Percentiles rank a stretch among this genome's conserved stretches.
Conservation (phyloP, 2,113 vertebrate genomes). For the Archocentrus centrarchus region DNA sequence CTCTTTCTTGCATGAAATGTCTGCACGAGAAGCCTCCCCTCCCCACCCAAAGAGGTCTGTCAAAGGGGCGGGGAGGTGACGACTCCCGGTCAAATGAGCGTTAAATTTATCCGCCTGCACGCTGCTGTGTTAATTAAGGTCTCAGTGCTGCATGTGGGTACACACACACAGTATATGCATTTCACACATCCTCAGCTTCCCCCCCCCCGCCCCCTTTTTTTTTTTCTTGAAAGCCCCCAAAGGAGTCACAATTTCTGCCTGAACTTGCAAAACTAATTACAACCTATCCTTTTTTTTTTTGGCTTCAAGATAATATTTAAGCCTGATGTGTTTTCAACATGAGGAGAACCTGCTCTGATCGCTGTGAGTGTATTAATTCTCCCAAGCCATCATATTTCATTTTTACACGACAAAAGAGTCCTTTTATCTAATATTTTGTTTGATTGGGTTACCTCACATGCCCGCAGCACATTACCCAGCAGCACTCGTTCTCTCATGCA, state of each 20-base stretch:
- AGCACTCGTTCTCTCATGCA: slow-evolving; percentile 51
- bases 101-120: slow-evolving; percentile 49
- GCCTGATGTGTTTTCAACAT: slow-evolving; percentile 12
- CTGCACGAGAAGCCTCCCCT: slow-evolving; percentile 18
- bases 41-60: slow-evolving; percentile 10
- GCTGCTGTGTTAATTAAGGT: slow-evolving; percentile 62
- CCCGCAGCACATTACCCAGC: slow-evolving; percentile 43
- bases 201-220: not conserved
- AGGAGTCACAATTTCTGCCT: slow-evolving; percentile 29
- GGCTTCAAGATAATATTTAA: slow-evolving; percentile 18
- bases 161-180: slow-evolving; percentile 13
- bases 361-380: slow-evolving; percentile 9
- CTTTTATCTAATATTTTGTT: slow-evolving; percentile 29
- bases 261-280: slow-evolving; percentile 49
- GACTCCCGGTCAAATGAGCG: slow-evolving; percentile 57
- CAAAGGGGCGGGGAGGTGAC: slow-evolving; percentile 28
- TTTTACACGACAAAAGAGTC: not conserved
- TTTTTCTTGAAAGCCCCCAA: not conserved
- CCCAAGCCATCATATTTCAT: slow-evolving; percentile 12
- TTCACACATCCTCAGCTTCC: slow-evolving; percentile 10
- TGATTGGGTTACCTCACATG: slow-evolving; percentile 43
- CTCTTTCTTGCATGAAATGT: slow-evolving; percentile 33
- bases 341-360: slow-evolving; percentile 6
- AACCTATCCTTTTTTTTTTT: slow-evolving; percentile 21
- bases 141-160: not conserved